These are phyloP conservation scores for Ptychoptera albimana DNA, from an alignment of 2,888 invertebrate genomes.

Conservation along the genomic window DNA sequence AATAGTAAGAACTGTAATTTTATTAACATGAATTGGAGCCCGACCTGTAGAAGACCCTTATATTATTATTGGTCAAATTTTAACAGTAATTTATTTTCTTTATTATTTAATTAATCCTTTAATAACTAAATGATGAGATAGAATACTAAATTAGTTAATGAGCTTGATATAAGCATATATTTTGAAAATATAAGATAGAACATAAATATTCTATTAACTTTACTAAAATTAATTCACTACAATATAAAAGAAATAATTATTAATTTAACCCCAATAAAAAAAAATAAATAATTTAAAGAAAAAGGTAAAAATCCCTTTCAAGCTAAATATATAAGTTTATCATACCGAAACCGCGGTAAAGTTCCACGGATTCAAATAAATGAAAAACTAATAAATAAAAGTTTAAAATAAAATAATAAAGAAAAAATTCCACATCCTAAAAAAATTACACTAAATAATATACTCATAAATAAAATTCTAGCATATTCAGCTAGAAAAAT, in stretches of 20 bases:
- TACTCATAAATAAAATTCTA: slow-evolving; percentile 2
- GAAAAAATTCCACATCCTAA: not conserved
- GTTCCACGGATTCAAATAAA: not conserved
- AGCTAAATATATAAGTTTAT: slow-evolving; percentile 53
- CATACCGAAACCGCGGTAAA: slow-evolving; percentile 37
- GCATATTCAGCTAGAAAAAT: slow-evolving; percentile 50
- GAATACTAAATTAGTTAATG: slow-evolving; percentile 39
- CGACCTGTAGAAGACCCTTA: slow-evolving; percentile 52
- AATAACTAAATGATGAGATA: slow-evolving; percentile 38
- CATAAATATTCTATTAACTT: slow-evolving; percentile 40
- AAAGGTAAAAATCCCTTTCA: slow-evolving; percentile 48
- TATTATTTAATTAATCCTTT: slow-evolving; percentile 40
- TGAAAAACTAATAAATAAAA: not conserved
- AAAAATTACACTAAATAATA: slow-evolving; percentile 1
- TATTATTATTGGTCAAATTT: slow-evolving; percentile 41
- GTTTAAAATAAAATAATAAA: not conserved
- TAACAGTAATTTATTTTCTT: slow-evolving; percentile 41
- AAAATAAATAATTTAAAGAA: slow-evolving; percentile 44
- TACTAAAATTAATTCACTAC: slow-evolving; percentile 29
- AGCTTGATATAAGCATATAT: slow-evolving; percentile 48
- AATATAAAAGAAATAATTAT: slow-evolving; percentile 23
- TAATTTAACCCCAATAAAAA: slow-evolving; percentile 39
- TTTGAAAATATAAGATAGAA: slow-evolving; percentile 55
- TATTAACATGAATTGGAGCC: slow-evolving; percentile 57
- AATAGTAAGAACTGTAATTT: slow-evolving; percentile 33